Conservation (phyloP, 2,888 invertebrate genomes). For the Rhimphoctona megacephalus region DNA sequence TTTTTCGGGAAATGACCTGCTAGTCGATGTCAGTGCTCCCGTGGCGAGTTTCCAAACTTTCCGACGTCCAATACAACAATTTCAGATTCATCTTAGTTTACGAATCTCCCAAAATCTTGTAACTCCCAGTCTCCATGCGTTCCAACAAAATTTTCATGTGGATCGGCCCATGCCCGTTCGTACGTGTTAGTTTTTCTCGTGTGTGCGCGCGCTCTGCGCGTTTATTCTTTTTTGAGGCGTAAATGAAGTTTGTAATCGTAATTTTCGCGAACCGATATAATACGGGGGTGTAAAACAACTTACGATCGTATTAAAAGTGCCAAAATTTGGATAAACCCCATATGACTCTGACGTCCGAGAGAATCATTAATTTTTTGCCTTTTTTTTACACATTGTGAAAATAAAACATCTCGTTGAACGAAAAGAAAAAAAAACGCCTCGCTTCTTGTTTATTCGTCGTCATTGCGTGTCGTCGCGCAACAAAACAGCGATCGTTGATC, state of each 20-base stretch:
- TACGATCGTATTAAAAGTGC: neutral
- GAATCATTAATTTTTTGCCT: slow-evolving; percentile 27
- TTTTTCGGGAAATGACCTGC: no score
- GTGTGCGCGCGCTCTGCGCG: slow-evolving; percentile 32
- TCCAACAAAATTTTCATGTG: neutral
- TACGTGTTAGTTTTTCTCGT: slow-evolving; percentile 14
- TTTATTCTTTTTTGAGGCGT: slow-evolving; percentile 57
- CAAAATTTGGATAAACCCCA: slow-evolving; percentile 12
- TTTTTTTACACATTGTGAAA: slow-evolving; percentile 2
- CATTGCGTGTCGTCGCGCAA: slow-evolving; percentile 48
- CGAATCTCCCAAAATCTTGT: neutral
- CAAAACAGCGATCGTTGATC: slow-evolving; percentile 35
- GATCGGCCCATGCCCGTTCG: slow-evolving; percentile 8
- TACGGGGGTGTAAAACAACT: neutral
- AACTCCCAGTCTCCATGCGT: neutral
- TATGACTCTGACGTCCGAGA: slow-evolving; percentile 44
- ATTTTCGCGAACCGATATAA: slow-evolving; percentile 31
- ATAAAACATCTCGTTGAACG: neutral
- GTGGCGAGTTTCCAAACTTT: neutral
- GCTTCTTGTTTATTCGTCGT: slow-evolving; percentile 38
- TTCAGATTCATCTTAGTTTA: neutral
- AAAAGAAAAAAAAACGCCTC: neutral
- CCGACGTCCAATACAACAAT: neutral
- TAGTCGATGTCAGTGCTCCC: neutral
- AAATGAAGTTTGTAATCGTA: slow-evolving; percentile 64